Conservation (phyloP, 2,888 invertebrate genomes). For the Chironomus riparius region DNA sequence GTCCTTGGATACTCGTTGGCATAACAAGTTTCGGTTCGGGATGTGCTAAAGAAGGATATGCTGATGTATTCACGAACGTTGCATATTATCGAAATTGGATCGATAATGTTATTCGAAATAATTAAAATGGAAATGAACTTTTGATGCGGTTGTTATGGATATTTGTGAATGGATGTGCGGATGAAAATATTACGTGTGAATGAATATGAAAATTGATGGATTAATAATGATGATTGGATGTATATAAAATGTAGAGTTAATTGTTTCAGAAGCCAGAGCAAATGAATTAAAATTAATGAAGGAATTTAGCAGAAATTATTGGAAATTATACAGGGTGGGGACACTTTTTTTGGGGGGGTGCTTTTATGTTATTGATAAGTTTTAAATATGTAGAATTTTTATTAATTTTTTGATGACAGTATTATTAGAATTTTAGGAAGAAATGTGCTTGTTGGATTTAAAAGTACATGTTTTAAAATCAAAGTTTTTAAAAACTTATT, state of each 20-base stretch:
- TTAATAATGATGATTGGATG: slow-evolving; percentile 3
- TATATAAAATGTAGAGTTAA: slow-evolving; percentile 7
- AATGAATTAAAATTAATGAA: too few species aligned
- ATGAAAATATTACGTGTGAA: background rate
- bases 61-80: slow-evolving; percentile 79
- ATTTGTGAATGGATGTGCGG: background rate
- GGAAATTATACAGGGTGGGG: too few species aligned
- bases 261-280: too few species aligned
- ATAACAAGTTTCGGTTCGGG: slow-evolving; percentile 89
- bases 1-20: slow-evolving; percentile 80
- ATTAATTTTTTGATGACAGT: too few species aligned
- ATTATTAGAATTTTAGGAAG: too few species aligned
- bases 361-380: too few species aligned
- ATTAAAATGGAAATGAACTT: slow-evolving; percentile 25
- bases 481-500: too few species aligned
- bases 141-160: background rate
- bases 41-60: slow-evolving; percentile 78
- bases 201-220: background rate
- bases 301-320: too few species aligned
- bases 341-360: too few species aligned
- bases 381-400: too few species aligned
- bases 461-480: too few species aligned
- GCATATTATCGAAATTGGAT: slow-evolving; percentile 83
- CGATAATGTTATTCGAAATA: slow-evolving; percentile 31
- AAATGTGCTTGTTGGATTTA: too few species aligned